These are phyloP conservation scores for Hemistola chrysoprasaria DNA, from an alignment of 2,888 invertebrate species.

Conservation along the genomic window DNA sequence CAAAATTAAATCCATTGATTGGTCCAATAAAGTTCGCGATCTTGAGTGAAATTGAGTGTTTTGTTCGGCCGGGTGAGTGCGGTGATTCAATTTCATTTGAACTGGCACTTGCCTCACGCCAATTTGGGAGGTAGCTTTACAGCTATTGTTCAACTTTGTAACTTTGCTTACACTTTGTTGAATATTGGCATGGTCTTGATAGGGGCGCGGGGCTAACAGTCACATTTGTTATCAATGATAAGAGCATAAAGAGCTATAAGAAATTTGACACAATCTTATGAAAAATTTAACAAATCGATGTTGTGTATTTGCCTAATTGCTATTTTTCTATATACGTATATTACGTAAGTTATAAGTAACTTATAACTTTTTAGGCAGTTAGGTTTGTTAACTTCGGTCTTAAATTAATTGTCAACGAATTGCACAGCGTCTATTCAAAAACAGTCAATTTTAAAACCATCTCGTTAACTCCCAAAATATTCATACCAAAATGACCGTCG, in stretches of 20 bases:
- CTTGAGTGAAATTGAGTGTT: slow-evolving; percentile 55
- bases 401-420: slow-evolving; percentile 9
- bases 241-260: too few species aligned
- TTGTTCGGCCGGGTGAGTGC: slow-evolving; percentile 47
- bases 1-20: slow-evolving; percentile 26
- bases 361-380: too few species aligned
- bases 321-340: too few species aligned
- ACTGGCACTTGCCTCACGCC: slow-evolving; percentile 12
- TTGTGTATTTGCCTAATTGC: too few species aligned
- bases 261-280: too few species aligned
- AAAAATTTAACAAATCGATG: too few species aligned
- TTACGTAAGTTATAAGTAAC: background rate
- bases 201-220: too few species aligned
- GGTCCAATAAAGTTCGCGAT: slow-evolving; percentile 46
- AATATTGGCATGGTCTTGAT: too few species aligned
- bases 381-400: too few species aligned
- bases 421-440: too few species aligned
- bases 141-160: slow-evolving; percentile 5
- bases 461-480: slow-evolving; percentile 7
- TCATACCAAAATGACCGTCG: slow-evolving; percentile 9
- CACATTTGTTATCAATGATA: too few species aligned
- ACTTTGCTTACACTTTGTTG: background rate
- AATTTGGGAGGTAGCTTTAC: slow-evolving; percentile 1
- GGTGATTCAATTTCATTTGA: slow-evolving; percentile 41
- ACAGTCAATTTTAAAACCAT: slow-evolving; percentile 1